Evolutionary conservation across 2,888 invertebrate species (phyloP), one percentile per base, ranked within the genome.

Genomic region (Lamellibrachia satsuma): DNA sequence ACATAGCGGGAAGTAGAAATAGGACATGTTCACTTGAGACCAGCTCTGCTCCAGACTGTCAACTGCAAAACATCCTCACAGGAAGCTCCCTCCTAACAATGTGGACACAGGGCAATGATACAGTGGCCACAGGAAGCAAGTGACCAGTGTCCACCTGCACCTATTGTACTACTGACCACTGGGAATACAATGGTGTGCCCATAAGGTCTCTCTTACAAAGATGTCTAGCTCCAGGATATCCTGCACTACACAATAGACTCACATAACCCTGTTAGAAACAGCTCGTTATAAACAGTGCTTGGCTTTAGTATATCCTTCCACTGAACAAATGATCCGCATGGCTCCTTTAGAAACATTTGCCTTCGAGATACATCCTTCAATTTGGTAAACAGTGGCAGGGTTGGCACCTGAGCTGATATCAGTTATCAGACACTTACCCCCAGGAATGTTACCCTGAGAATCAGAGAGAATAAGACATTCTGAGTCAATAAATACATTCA

Each of bases 401-500:
- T 75, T 3, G 75, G 4, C 15, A 75, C 75, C 22, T 9, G 15
- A 22, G 75, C 75, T 15, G 15, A 75, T 75, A 75, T n/a, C 22
- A 22, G 75, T 75, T 75, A 75, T 75, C 22, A 75, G 75, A 15
- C 75, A 75, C 75, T 75, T 75, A 75, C 22, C 75, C 75, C 75
- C 75, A 75, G 75, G 75, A 75, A 75, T 75, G n/a, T 75, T 75
- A 75, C 75, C 75, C 4, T 4, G 75, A 22, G 75, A 75, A 75
- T 15, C 11, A 22, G 75, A n/a, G n/a, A 15, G n/a, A 4, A 75
- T 75, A 75, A 75, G 75, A 75, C 75, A 22, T 75, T 75, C 75
- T 75, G 22, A 75, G 75, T 75, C 75, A 75, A 75, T n/a, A 75
- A 75, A 75, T 75, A 75, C 75, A 75, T 75, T 75, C 75, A 75